Evolutionary conservation across 2,888 invertebrate genomes (phyloP).

Genomic region (Eristalis intricaria): DNA sequence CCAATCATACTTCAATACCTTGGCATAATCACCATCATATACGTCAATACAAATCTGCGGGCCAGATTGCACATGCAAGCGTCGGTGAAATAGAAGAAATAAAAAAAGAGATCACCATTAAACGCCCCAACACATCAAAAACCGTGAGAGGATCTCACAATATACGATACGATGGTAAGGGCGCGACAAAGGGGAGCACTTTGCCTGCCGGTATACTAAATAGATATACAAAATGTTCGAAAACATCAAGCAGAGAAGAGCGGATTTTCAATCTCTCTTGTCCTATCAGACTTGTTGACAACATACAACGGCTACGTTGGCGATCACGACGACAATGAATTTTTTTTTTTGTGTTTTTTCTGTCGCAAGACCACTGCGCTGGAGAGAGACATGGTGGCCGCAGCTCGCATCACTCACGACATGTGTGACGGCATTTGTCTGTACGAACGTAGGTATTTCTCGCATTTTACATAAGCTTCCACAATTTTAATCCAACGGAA

Average conservation of each 20-base stretch:
- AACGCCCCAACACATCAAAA: slow-evolving; percentile 26
- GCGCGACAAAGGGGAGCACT: background rate
- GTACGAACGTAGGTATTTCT: slow-evolving; percentile 23
- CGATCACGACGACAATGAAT: slow-evolving; percentile 18
- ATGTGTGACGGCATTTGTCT: slow-evolving; percentile 47
- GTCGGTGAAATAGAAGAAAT: background rate
- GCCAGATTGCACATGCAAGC: slow-evolving; percentile 18
- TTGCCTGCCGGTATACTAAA: background rate
- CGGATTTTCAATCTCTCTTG: background rate
- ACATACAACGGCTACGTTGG: slow-evolving; percentile 27
- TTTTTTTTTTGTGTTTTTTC: slow-evolving; percentile 45
- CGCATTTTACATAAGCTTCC: slow-evolving; percentile 52
- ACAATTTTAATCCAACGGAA: slow-evolving; percentile 31
- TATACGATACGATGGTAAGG: background rate
- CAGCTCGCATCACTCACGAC: slow-evolving; percentile 22
- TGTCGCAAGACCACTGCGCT: slow-evolving; percentile 20
- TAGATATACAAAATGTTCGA: slow-evolving; percentile 26
- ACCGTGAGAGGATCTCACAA: slow-evolving; percentile 20
- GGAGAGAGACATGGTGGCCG: slow-evolving; percentile 47
- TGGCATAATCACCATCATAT: background rate
- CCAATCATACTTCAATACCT: slow-evolving; percentile 26
- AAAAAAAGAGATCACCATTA: slow-evolving; percentile 26
- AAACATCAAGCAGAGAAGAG: slow-evolving; percentile 19
- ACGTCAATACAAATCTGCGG: background rate
- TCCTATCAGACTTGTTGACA: slow-evolving; percentile 63